phyloP scores from a whole-genome alignment of 1,140 invertebrate species.

The Meteorus sp. region DNA sequence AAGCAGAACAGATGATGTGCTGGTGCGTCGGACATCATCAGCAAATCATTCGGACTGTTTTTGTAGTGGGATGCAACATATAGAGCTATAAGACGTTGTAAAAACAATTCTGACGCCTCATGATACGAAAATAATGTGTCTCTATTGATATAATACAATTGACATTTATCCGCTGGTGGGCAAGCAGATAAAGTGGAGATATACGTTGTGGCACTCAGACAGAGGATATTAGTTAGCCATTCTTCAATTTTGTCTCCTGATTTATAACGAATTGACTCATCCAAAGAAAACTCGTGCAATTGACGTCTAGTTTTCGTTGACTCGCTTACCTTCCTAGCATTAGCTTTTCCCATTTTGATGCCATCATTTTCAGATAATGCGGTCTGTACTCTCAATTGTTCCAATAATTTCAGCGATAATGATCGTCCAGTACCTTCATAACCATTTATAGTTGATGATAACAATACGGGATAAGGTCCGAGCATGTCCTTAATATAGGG shows the following conservation, averaged over 20 bases:
- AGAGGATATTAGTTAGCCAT: conserved; percentile 92
- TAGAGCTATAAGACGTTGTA: conserved; percentile 89
- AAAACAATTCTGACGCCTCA: conserved; percentile 91
- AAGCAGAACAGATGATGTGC: conserved; percentile 97
- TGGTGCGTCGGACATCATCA: conserved; percentile 98
- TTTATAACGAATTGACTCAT: conserved; percentile 95
- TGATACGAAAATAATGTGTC: conserved; percentile 98
- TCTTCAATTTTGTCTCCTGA: conserved; percentile 84
- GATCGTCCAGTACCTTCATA: conserved; percentile 99
- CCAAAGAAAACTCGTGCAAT: conserved; percentile 70
- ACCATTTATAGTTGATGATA: conserved; percentile 96
- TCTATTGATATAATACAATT: conserved; percentile 89
- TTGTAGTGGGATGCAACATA: conserved; percentile 99
- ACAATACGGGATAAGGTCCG: conserved; percentile 92
- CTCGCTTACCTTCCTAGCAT: too few species aligned
- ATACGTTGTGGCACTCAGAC: conserved; percentile 80
- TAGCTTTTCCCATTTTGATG: conserved; percentile 53
- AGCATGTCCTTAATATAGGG: conserved; percentile 89
- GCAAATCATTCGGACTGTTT: conserved; percentile 98
- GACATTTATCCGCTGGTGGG: conserved; percentile 85
- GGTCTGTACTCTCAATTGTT: conserved; percentile 77
- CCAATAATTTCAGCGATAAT: conserved; percentile 91
- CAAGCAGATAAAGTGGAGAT: conserved; percentile 72
- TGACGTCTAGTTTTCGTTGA: conserved; percentile 54
- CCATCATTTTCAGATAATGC: conserved; percentile 49